Percentiles rank a stretch among this genome's conserved stretches.
Conservation (phyloP, 2,113 vertebrate species). For the Sprattus sprattus region DNA sequence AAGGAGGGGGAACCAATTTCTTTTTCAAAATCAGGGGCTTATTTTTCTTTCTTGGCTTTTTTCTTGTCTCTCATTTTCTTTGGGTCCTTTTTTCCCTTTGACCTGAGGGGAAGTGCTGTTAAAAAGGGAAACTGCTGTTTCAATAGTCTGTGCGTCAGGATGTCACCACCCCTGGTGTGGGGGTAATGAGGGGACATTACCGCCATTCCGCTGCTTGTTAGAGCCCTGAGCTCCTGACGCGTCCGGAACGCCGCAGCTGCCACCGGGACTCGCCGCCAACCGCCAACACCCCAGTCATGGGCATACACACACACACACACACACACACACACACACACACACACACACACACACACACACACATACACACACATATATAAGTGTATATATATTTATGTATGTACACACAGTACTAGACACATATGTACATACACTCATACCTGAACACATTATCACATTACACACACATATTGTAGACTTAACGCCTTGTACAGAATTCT, state of each 20-base stretch:
- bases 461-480: slow-evolving; percentile 8
- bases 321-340: slow-evolving; percentile 21
- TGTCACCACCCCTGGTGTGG: slow-evolving; percentile 70
- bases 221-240: slow-evolving; percentile 65
- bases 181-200: slow-evolving; percentile 71
- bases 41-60: slow-evolving; percentile 52
- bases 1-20: slow-evolving; percentile 14
- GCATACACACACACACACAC: neutral
- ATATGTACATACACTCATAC: slow-evolving; percentile 53
- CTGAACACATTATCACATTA: neutral
- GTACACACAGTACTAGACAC: slow-evolving; percentile 4
- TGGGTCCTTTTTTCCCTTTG: slow-evolving; percentile 42
- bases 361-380: slow-evolving; percentile 21
- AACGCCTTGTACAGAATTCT: neutral
- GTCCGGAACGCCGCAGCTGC: slow-evolving; percentile 79
- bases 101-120: slow-evolving; percentile 60
- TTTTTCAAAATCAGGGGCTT: slow-evolving; percentile 41
- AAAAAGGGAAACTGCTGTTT: slow-evolving; percentile 73
- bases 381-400: no score
- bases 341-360: slow-evolving; percentile 24
- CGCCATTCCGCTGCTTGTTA: slow-evolving; percentile 56
- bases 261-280: slow-evolving; percentile 57
- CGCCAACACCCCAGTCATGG: neutral
- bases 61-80: slow-evolving; percentile 20
- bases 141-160: slow-evolving; percentile 72